These are phyloP conservation scores for Darevskia nairensis DNA, from an alignment of 2,797 vertebrate genomes.

Conservation along the genomic window DNA sequence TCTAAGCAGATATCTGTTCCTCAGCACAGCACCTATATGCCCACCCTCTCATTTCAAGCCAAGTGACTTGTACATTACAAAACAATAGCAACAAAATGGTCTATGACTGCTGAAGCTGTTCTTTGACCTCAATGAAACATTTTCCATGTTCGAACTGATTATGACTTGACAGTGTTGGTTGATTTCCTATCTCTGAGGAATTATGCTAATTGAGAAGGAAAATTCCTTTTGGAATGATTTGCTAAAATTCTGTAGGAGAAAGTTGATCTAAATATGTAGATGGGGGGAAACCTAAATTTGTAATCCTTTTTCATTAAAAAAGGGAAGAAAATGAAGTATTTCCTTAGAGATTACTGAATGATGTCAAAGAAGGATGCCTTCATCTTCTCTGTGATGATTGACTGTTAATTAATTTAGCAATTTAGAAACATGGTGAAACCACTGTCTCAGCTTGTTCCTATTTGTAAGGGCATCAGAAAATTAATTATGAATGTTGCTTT, in stretches of 20 bases:
- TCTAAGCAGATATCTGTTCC: neutral
- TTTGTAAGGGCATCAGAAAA: constrained; percentile 59
- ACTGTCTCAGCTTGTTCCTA: constrained; percentile 47
- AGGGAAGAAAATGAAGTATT: neutral
- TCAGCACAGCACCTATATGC: neutral
- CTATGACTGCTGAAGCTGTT: neutral
- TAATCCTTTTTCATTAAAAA: constrained; percentile 47
- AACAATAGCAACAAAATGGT: neutral
- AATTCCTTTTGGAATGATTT: constrained; percentile 29
- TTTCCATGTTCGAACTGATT: constrained; percentile 3
- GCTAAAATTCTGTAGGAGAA: constrained; percentile 58
- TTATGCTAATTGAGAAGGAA: neutral
- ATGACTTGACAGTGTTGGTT: constrained; percentile 34
- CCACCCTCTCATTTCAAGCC: neutral
- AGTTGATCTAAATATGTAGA: constrained; percentile 46
- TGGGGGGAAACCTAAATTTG: constrained; percentile 36
- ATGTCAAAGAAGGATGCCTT: constrained; percentile 56
- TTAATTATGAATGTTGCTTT: constrained; percentile 48
- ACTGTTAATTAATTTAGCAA: constrained; percentile 65
- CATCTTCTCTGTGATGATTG: constrained; percentile 61
- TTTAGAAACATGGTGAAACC: constrained; percentile 62
- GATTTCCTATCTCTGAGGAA: constrained; percentile 23
- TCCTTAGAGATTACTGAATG: constrained; percentile 58
- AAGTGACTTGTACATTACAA: neutral
- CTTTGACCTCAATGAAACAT: constrained; percentile 3